Evolutionary conservation across 2,888 invertebrate species (phyloP).

Genomic region (Ommatoiulus sabulosus): DNA sequence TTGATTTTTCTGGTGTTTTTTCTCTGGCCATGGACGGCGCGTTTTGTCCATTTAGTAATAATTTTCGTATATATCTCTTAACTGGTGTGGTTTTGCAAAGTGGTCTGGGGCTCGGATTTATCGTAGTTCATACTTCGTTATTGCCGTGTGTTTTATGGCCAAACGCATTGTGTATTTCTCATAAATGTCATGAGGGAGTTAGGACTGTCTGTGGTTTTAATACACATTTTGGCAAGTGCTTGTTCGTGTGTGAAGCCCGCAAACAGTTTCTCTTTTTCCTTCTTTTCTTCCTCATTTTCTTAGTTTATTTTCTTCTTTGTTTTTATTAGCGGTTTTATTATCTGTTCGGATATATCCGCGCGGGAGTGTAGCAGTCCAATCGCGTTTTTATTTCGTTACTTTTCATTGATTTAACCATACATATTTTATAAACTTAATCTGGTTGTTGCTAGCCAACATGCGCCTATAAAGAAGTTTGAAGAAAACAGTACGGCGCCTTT

Average conservation of each 20-base stretch:
- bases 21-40: neutral
- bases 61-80: constrained; percentile 20
- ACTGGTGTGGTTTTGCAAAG: constrained; percentile 43
- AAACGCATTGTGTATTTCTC: constrained; percentile 33
- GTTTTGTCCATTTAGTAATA: constrained; percentile 18
- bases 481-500: neutral
- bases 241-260: neutral
- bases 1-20: neutral
- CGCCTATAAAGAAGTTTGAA: neutral
- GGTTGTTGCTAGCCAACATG: neutral
- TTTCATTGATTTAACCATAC: neutral
- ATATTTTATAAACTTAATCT: constrained; percentile 5
- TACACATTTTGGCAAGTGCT: constrained; percentile 39
- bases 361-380: neutral
- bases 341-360: neutral
- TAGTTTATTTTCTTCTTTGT: neutral
- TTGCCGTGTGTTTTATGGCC: constrained; percentile 14
- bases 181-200: constrained; percentile 10
- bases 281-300: neutral
- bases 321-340: neutral
- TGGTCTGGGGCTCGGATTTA: constrained; percentile 36
- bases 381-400: constrained; percentile 7
- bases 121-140: constrained; percentile 40
- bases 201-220: constrained; percentile 30
- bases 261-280: neutral